A percentile compares a stretch with the other conserved stretches of the same genome.
phyloP scores from a whole-genome alignment of 2,113 vertebrate genomes.

The Lepus europaeus region DNA sequence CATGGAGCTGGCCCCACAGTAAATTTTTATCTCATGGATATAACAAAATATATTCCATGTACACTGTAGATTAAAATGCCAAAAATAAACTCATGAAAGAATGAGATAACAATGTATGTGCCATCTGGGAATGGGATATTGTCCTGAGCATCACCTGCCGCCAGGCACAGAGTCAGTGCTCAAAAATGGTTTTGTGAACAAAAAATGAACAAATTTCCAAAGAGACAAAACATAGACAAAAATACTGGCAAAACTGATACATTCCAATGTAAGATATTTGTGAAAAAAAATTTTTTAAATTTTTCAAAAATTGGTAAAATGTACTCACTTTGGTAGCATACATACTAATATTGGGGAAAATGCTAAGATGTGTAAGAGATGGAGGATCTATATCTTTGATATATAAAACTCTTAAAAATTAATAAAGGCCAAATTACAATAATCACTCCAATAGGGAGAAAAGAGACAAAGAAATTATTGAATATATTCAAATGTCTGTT shows the following conservation, averaged over 20 bases:
- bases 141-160: not conserved
- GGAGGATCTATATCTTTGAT: not conserved
- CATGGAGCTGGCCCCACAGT: no score
- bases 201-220: slow-evolving; percentile 16
- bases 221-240: not conserved
- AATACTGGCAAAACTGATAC: not conserved
- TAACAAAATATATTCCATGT: slow-evolving; percentile 37
- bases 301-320: not conserved
- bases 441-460: not conserved
- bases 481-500: not conserved
- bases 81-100: not conserved
- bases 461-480: not conserved
- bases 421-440: not conserved
- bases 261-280: slow-evolving; percentile 22
- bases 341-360: not conserved
- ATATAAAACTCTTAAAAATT: not conserved
- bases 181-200: not conserved
- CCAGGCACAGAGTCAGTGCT: not conserved
- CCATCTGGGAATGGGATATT: not conserved
- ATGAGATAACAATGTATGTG: not conserved
- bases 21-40: slow-evolving; percentile 44
- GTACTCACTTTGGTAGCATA: no score
- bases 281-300: not conserved
- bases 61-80: slow-evolving; percentile 14
- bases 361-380: not conserved